These are phyloP conservation scores for Adelosebastes latens DNA, from an alignment of 2,797 vertebrate genomes.

Conservation along the genomic window DNA sequence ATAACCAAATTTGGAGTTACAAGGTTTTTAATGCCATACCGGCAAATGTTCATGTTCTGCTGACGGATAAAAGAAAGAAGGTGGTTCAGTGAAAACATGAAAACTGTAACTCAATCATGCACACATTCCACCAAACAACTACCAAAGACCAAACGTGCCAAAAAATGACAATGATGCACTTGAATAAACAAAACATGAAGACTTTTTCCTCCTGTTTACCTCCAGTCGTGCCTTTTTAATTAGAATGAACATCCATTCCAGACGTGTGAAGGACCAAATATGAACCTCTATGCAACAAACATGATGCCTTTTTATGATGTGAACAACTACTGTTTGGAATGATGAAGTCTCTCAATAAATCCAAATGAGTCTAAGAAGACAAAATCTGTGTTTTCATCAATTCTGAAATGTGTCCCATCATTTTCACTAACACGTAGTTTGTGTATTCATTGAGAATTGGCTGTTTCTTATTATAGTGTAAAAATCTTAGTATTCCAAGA, in stretches of 20 bases:
- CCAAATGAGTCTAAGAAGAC: not conserved
- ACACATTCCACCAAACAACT: slow-evolving; percentile 26
- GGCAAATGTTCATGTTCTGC: not conserved
- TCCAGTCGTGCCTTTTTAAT: slow-evolving; percentile 39
- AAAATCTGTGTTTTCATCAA: not conserved
- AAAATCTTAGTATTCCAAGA: not conserved
- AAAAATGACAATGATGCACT: slow-evolving; percentile 19
- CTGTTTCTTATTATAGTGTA: not conserved
- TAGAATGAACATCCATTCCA: slow-evolving; percentile 9
- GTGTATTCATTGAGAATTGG: not conserved
- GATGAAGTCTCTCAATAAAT: slow-evolving; percentile 64
- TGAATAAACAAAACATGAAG: slow-evolving; percentile 10
- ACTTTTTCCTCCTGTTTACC: slow-evolving; percentile 32
- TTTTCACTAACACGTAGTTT: not conserved
- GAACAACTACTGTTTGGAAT: slow-evolving; percentile 29
- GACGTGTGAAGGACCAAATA: slow-evolving; percentile 39
- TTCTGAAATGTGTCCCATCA: not conserved
- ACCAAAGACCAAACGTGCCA: slow-evolving; percentile 39
- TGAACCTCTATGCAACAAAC: slow-evolving; percentile 22
- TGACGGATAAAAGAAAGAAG: not conserved
- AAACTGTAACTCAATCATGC: not conserved
- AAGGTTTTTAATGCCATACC: not conserved
- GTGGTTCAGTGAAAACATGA: not conserved
- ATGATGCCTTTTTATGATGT: slow-evolving; percentile 29
- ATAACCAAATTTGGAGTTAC: not conserved